These are phyloP conservation scores for Cynopterus brachyotis DNA, from an alignment of 2,113 vertebrate species.

Conservation along the genomic window DNA sequence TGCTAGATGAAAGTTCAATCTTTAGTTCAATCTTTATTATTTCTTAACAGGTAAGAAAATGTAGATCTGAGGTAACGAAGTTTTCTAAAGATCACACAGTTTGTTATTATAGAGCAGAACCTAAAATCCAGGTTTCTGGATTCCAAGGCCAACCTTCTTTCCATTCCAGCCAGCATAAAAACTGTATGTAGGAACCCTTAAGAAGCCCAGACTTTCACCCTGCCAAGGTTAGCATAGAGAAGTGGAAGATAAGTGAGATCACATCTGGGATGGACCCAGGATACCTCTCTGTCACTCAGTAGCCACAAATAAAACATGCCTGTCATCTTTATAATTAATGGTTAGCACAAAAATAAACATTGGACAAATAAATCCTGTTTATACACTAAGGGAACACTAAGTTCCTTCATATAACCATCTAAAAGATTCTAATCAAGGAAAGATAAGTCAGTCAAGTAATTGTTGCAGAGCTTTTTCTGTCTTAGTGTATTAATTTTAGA, in stretches of 20 bases:
- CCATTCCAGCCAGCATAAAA: background rate
- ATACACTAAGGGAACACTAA: background rate
- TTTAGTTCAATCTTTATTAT: slow-evolving; percentile 27
- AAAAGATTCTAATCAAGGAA: slow-evolving; percentile 14
- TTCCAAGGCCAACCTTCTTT: slow-evolving; percentile 19
- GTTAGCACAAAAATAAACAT: slow-evolving; percentile 11
- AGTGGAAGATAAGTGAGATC: background rate
- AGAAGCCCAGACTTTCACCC: background rate
- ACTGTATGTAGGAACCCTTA: background rate
- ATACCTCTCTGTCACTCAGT: background rate
- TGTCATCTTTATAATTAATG: background rate
- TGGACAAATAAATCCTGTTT: slow-evolving; percentile 17
- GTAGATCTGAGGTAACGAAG: background rate
- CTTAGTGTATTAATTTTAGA: slow-evolving; percentile 3
- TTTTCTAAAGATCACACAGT: background rate
- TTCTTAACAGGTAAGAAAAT: slow-evolving; percentile 11
- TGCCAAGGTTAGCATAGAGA: background rate
- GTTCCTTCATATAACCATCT: background rate
- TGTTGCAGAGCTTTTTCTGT: background rate
- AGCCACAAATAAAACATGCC: background rate
- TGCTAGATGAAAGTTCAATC: background rate
- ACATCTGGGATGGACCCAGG: background rate
- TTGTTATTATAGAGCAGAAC: background rate
- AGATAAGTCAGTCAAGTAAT: background rate
- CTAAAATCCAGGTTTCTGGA: slow-evolving; percentile 1